A percentile compares a stretch with the other conserved stretches of the same genome.
Conservation (phyloP, 2,113 vertebrate genomes). For the Vombatus ursinus region DNA sequence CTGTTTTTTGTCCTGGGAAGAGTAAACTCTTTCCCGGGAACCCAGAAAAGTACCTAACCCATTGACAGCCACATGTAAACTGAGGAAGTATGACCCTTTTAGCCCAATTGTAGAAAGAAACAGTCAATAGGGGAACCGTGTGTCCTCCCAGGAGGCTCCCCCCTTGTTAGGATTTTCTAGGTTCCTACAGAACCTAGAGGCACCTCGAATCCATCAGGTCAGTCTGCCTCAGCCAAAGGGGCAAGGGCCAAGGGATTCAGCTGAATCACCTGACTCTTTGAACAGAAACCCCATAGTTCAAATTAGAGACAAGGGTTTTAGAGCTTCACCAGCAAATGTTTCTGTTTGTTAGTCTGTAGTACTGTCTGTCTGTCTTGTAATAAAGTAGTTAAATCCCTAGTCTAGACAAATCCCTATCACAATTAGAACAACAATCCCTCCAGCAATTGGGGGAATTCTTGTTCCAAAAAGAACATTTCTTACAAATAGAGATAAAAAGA, state of each 20-base stretch:
- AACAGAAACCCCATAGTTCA: neutral
- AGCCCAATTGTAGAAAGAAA: neutral
- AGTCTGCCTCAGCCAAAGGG: neutral
- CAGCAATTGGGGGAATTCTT: neutral
- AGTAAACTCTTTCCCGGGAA: neutral
- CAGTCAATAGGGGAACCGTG: neutral
- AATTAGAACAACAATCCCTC: neutral
- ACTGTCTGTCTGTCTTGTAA: neutral
- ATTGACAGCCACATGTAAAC: neutral
- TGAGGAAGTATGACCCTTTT: neutral
- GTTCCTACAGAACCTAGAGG: neutral
- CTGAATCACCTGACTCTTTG: neutral
- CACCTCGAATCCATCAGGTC: neutral
- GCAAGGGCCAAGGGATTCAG: too few relatives aligned
- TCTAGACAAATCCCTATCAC: neutral
- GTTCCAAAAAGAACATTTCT: neutral
- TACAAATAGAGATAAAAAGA: neutral
- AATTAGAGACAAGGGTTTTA: neutral
- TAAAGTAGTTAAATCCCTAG: neutral
- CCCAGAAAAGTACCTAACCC: neutral
- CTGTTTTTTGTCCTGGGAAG: too few relatives aligned
- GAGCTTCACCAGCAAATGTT: too few relatives aligned
- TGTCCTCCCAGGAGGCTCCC: neutral
- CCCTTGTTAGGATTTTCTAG: neutral
- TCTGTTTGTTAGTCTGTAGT: neutral